Evolutionary conservation across 2,797 vertebrate species (phyloP).

Genomic region (Parambassis ranga): DNA sequence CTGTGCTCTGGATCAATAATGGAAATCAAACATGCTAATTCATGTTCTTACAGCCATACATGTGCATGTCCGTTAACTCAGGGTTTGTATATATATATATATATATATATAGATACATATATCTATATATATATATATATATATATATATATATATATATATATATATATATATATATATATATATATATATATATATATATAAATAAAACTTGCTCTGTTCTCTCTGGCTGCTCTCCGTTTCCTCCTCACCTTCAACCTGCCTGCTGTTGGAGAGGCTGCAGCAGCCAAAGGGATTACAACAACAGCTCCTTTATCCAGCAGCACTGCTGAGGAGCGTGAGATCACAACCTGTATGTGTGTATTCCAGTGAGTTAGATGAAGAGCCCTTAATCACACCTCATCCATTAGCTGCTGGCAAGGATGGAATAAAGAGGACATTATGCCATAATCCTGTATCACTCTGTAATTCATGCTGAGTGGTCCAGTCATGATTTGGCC

Average conservation of each 20-base stretch:
- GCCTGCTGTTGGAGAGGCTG: conserved; percentile 34
- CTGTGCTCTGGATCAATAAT: no score
- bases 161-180: no score
- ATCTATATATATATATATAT: no score
- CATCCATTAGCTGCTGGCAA: conserved; percentile 53
- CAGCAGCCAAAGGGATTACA: conserved; percentile 50
- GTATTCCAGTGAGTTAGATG: conserved; percentile 14
- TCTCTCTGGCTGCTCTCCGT: conserved; percentile 28
- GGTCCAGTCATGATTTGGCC: conserved; percentile 43
- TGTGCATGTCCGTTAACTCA: no score
- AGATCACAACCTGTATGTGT: conserved; percentile 53
- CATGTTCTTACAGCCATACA: no score
- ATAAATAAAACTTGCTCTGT: no score
- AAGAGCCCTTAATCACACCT: conserved; percentile 56
- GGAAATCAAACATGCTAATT: no score
- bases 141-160: no score
- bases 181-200: no score
- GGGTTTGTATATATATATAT: no score
- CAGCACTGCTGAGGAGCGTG: conserved; percentile 57
- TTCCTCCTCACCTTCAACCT: conserved; percentile 20
- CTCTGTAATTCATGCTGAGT: conserved; percentile 60
- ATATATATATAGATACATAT: no score
- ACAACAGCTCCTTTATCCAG: conserved; percentile 67
- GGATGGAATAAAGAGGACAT: conserved; percentile 32
- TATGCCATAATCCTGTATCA: conserved; percentile 53